Conservation (phyloP, 1,140 invertebrate genomes). For the Laupala kohalensis region DNA sequence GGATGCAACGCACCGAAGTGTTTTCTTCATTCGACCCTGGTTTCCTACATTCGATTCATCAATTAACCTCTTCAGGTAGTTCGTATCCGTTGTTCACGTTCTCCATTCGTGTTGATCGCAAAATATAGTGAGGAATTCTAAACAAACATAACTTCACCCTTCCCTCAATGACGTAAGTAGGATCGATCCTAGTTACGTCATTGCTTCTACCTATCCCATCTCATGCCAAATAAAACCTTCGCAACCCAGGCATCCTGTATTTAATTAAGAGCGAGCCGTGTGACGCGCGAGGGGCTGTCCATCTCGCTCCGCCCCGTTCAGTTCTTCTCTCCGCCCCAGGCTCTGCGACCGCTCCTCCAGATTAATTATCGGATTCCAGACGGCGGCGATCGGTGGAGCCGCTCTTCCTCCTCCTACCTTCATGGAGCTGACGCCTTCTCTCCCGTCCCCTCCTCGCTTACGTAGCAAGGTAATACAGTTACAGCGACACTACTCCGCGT, state of each 20-base stretch:
- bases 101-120: too few species aligned
- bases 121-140: too few species aligned
- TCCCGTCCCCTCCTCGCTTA: too few species aligned
- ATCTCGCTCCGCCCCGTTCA: background rate
- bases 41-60: too few species aligned
- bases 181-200: background rate
- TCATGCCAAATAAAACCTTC: too few species aligned
- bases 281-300: background rate
- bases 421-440: background rate
- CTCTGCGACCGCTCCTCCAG: background rate
- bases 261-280: background rate
- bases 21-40: too few species aligned
- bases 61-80: too few species aligned
- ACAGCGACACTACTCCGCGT: background rate
- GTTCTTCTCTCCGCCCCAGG: too few species aligned
- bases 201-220: background rate
- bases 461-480: background rate
- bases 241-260: background rate
- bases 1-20: too few species aligned
- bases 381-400: background rate
- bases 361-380: background rate
- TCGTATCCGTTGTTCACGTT: too few species aligned
- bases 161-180: too few species aligned
- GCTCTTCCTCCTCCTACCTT: background rate
- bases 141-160: too few species aligned